Conservation (phyloP, 2,888 invertebrate genomes). For the Calliopum simillimum region DNA sequence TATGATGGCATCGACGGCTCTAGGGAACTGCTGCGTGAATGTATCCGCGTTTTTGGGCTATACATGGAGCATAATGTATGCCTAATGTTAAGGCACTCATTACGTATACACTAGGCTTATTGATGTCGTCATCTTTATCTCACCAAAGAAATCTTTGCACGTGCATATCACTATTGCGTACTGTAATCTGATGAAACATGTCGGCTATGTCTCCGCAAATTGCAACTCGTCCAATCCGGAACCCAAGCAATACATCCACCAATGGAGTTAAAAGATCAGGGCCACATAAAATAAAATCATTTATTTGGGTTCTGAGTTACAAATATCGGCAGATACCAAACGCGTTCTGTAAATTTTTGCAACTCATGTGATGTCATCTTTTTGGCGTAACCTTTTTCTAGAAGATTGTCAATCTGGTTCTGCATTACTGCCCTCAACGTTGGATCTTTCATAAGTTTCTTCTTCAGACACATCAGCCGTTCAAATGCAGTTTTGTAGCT, state of each 20-base stretch:
- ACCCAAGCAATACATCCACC: not conserved
- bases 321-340: too few relatives aligned
- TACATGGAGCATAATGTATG: not conserved
- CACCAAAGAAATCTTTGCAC: too few relatives aligned
- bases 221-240: not conserved
- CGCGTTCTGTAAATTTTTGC: too few relatives aligned
- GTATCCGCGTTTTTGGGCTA: not conserved
- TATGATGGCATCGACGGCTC: not conserved
- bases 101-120: not conserved
- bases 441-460: not conserved
- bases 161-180: too few relatives aligned
- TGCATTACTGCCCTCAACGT: conserved; percentile 3
- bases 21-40: not conserved
- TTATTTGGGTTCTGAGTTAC: too few relatives aligned
- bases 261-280: too few relatives aligned
- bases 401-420: conserved; percentile 38
- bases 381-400: conserved; percentile 38
- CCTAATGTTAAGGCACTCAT: not conserved
- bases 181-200: conserved; percentile 2
- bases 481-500: conserved; percentile 27
- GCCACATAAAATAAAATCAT: too few relatives aligned
- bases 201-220: conserved; percentile 1
- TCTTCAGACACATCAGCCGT: conserved; percentile 25
- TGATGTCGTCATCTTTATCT: not conserved
- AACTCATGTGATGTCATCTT: conserved; percentile 31